These are phyloP conservation scores for Drosophila rhopaloa DNA, from an alignment of 1,140 invertebrate genomes.

Conservation along the genomic window DNA sequence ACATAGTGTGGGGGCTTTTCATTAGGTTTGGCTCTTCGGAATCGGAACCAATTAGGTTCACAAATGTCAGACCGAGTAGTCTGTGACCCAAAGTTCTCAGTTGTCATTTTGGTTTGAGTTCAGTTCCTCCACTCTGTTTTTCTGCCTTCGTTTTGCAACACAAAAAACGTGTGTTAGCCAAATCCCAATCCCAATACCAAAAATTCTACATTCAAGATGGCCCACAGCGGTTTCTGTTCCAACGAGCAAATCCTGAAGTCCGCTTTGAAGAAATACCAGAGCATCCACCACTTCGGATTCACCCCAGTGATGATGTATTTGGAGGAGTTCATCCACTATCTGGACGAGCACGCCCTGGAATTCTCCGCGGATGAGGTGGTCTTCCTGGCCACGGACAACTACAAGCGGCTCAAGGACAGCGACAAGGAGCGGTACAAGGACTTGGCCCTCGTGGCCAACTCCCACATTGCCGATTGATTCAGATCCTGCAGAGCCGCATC, in stretches of 20 bases:
- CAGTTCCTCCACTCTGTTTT: neutral
- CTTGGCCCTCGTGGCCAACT: neutral
- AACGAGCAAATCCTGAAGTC: conserved; percentile 43
- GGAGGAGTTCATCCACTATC: conserved; percentile 26
- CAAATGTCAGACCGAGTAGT: conserved; percentile 30
- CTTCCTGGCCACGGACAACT: conserved; percentile 6
- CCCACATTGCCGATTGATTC: neutral
- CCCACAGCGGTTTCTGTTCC: conserved; percentile 36
- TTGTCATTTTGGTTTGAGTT: conserved; percentile 4
- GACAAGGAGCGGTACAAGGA: neutral
- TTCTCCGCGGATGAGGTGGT: neutral
- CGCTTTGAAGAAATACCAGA: conserved; percentile 17
- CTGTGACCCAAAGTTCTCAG: conserved; percentile 16
- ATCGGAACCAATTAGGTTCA: conserved; percentile 64
- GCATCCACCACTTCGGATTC: neutral
- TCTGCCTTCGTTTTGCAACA: neutral
- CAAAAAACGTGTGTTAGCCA: neutral
- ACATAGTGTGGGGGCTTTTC: conserved; percentile 64
- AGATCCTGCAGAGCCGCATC: neutral
- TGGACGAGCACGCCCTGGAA: conserved; percentile 11
- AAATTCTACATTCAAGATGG: conserved; percentile 12
- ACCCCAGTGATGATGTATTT: conserved; percentile 32
- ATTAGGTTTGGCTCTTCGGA: conserved; percentile 66
- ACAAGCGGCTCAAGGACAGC: neutral
- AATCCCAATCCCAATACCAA: neutral